Base-by-base conservation (phyloP, 64 coral and sea anemone genomes). In the Pachyseris speciosa region DNA sequence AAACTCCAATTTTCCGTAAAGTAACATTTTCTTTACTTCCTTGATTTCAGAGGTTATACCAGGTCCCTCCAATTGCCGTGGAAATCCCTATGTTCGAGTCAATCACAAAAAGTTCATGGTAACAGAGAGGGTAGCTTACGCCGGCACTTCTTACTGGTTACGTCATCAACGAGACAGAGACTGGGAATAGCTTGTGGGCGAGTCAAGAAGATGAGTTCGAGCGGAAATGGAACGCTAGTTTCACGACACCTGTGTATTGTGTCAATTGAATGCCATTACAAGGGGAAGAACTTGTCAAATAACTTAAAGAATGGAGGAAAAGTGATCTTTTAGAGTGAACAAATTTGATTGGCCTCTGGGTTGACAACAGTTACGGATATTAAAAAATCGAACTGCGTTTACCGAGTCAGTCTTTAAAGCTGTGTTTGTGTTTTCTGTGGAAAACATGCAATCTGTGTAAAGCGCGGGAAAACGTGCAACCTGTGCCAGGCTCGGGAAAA, bases 91-190 rank as follows among this genome's bases (percentile, higher is more conserved):
- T 40, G 64, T 90, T 47, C 97, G 97, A 17, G 97, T 99, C 11
- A 95, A 99, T 61, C 97, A 99, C 68, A 88, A 95, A 67, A 99
- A 99, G 28, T 99, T 88, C 47, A 99, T 99, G 97, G 97, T 99
- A 1, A 99, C 97, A 15, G 97, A 99, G 40, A 86, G 73, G 25
- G 85, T 92, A 4, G 97, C 90, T 6, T 99, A 99, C 37, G 67
- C 95, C 1, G 94, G 97, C 22, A 99, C 97, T 9, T 99, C 97
- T 72, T 95, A 99, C 74, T 99, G 97, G 97, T 77, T 99, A 99
- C 30, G 87, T 99, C 87, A 69, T 99, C 32, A 93, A 95, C 40
- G 92, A 98, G 22, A 94, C 93, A 0, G 70, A 24, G 50, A 88
- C 43, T 41, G 55, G 81, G 19, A 42, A 33, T 10, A 67, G 64